A percentile compares a stretch with the other conserved stretches of the same genome.
These are phyloP conservation scores for Eristalinus aeneus DNA, from an alignment of 2,888 invertebrate genomes.

Conservation along the genomic window DNA sequence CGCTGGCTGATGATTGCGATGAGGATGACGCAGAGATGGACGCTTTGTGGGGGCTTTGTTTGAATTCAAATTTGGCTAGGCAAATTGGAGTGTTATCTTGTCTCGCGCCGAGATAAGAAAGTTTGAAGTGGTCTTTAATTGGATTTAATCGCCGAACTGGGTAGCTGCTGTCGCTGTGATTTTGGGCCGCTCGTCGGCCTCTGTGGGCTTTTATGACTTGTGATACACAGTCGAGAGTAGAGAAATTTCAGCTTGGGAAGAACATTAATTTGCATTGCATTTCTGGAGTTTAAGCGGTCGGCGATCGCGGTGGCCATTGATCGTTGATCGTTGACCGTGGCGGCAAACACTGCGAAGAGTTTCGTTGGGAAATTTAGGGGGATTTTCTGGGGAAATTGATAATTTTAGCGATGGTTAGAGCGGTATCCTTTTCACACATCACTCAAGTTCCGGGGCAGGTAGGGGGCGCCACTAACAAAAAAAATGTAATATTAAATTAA, in stretches of 20 bases:
- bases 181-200: no score
- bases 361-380: no score
- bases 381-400: no score
- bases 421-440: no score
- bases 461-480: no score
- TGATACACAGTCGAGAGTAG: not conserved
- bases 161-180: not conserved
- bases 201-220: not conserved
- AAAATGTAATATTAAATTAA: no score
- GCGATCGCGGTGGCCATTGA: not conserved
- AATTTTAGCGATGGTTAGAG: no score
- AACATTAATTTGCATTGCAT: not conserved
- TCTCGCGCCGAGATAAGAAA: not conserved
- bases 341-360: no score
- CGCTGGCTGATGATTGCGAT: not conserved
- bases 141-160: not conserved
- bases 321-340: not conserved
- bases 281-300: not conserved
- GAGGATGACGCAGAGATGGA: no score
- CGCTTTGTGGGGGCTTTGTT: no score
- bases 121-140: constrained; percentile 18
- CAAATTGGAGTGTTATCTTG: constrained; percentile 27
- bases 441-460: no score
- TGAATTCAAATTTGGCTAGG: constrained; percentile 10
- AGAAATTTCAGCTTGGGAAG: not conserved